Percentiles rank a stretch among this genome's conserved stretches.
Conservation (phyloP, 2,797 vertebrate genomes). For the Labroides dimidiatus region DNA sequence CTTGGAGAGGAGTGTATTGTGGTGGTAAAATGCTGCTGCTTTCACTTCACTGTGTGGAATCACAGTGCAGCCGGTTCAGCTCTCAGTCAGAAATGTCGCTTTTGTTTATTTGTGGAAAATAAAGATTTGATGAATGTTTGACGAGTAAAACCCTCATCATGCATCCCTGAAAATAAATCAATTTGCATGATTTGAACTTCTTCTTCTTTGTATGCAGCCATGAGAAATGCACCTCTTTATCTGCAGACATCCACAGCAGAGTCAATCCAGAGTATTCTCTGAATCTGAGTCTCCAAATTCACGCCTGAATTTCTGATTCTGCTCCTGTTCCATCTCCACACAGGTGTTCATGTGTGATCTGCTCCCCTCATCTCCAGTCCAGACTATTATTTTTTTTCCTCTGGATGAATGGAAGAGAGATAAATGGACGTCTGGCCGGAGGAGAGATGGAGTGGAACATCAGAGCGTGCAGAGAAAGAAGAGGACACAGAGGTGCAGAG, state of each 20-base stretch:
- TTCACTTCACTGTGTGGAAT: slow-evolving; percentile 12
- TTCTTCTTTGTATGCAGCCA: too few species aligned
- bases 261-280: not conserved
- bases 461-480: slow-evolving; percentile 11
- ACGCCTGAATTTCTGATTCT: not conserved
- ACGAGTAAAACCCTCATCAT: too few species aligned
- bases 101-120: slow-evolving; percentile 8
- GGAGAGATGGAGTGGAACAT: slow-evolving; percentile 5
- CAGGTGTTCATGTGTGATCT: not conserved
- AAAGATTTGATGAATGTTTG: slow-evolving; percentile 6
- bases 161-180: too few species aligned
- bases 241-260: too few species aligned
- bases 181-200: too few species aligned
- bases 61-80: not conserved
- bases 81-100: slow-evolving; percentile 17
- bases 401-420: not conserved
- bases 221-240: too few species aligned
- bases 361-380: not conserved
- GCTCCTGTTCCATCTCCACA: not conserved
- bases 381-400: not conserved
- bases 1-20: slow-evolving; percentile 36
- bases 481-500: slow-evolving; percentile 7
- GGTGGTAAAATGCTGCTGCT: slow-evolving; percentile 31
- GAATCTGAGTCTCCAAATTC: not conserved
- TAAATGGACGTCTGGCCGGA: not conserved